Base-by-base conservation (phyloP, 2,888 invertebrate genomes). In the Heliconius aoede region DNA sequence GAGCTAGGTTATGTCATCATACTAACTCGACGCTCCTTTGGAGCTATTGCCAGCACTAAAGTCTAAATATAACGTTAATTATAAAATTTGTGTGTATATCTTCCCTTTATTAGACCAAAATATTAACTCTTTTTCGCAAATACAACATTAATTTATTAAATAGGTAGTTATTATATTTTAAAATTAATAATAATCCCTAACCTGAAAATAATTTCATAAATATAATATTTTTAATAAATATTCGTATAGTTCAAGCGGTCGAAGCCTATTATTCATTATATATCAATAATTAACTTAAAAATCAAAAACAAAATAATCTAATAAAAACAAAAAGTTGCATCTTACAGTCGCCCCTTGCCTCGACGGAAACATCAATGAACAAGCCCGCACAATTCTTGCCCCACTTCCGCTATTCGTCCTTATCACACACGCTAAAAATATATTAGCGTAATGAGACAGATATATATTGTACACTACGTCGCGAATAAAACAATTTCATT, bases 361-460 rank as follows among this genome's bases (percentile, higher is more conserved):
- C 85, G 84, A 85, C 87, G 87, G 87, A 88, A 89, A 89, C 87
- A 85, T 89, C 88, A 90, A 91, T 92, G 92, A 91, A 91, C 89
- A 89, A 87, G 85, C 85, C 86, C 85, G 84, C 85, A 85, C 85
- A 89, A 90, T 90, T 91, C 90, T 90, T 88, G 85, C 86, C 86
- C 81, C 78, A 86, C 86, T 91, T 92, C 92, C 92, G 89, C 87
- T 84, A 82, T 86, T 85, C 80, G 79, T 90, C 90, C 84, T 85
- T 88, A 81, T 90, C 86, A 79, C 85, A 79, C 86, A 78, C 86
- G 76, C 81, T 24, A 51, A 26, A 71, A 74, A 79, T 76, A 79
- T 77, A 77, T 64, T 46, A 72, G 76, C 62, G 81, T 79, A 87
- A 76, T 82, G 86, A 85, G 87, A 88, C 55, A 79, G 80, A 78